Base-by-base conservation (phyloP, 2,113 vertebrate species). In the Deroptyus accipitrinus region DNA sequence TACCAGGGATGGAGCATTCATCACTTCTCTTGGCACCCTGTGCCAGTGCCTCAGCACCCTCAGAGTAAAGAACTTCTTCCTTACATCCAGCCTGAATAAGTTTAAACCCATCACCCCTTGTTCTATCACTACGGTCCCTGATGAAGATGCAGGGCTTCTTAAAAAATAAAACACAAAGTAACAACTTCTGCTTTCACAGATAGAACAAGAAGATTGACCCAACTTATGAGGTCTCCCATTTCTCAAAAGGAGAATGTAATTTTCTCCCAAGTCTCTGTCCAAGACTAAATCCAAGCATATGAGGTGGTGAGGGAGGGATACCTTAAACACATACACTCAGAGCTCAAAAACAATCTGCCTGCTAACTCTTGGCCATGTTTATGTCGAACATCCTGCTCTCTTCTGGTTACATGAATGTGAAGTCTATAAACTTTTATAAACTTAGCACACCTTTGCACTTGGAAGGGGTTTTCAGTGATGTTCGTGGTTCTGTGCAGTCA, bases 211-310 rank as follows among this genome's bases (percentile, higher is more conserved):
- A 73, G 90, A 48, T 3, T 66, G 41, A 37, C 28, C 28, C n/a
- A 73, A 5, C 1, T 44, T 23, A 48, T 61, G 28, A 73, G 55
- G 49, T 15, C 70, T 79, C 27, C 78, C 35, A 11, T 79, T 85
- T 31, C 67, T 48, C 9, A 30, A 33, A 49, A 91, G 49, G 25
- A 67, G 62, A 92, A 70, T 44, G 46, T 27, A 4, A 59, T 86
- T 89, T 90, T 75, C 49, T 78, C 49, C 4, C 1, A 46, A 51
- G 39, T 51, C 30, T 44, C 18, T 73, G 20, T 27, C 41, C 75
- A 90, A 90, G 33, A 88, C 9, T 51, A 84, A 97, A 94, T 85
- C 55, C 31, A 92, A 97, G 44, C 89, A 95, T 20, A 54, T 81
- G 79, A 9, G 16, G 10, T 63, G 28, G 27, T 28, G 54, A 80